These are phyloP conservation scores for Poliocrania exsul DNA, from an alignment of 2,797 vertebrate genomes.

Conservation along the genomic window DNA sequence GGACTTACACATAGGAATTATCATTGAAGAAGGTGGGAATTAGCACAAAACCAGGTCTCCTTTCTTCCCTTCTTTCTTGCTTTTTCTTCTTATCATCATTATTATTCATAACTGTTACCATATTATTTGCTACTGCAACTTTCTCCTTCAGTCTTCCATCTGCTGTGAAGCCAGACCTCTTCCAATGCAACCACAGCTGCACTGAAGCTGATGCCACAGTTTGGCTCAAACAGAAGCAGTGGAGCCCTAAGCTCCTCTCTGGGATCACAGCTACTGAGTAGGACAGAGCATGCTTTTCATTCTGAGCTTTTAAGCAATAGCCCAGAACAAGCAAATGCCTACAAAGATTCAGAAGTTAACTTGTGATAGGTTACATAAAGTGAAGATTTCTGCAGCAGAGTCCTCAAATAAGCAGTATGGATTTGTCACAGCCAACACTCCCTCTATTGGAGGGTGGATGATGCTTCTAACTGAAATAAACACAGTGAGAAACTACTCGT, in stretches of 20 bases:
- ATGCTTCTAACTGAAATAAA: not conserved
- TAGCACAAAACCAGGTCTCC: not conserved
- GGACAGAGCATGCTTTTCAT: not conserved
- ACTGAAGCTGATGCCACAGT: not conserved
- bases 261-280: not conserved
- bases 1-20: not conserved
- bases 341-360: not conserved
- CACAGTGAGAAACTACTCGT: not conserved
- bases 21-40: not conserved
- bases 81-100: not conserved
- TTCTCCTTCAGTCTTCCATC: not conserved
- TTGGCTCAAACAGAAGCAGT: not conserved
- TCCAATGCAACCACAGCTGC: rapidly evolving
- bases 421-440: not conserved
- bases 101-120: not conserved
- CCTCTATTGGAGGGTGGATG: not conserved
- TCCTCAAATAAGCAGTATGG: not conserved
- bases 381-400: not conserved
- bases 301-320: not conserved
- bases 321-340: not conserved
- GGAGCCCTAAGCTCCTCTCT: not conserved
- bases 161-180: not conserved
- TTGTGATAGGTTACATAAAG: constrained; percentile 8
- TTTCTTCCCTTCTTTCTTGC: not conserved
- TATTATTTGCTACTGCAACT: not conserved